Base-by-base conservation (phyloP, 2,888 invertebrate species). In the Oegoconia quadripuncta region DNA sequence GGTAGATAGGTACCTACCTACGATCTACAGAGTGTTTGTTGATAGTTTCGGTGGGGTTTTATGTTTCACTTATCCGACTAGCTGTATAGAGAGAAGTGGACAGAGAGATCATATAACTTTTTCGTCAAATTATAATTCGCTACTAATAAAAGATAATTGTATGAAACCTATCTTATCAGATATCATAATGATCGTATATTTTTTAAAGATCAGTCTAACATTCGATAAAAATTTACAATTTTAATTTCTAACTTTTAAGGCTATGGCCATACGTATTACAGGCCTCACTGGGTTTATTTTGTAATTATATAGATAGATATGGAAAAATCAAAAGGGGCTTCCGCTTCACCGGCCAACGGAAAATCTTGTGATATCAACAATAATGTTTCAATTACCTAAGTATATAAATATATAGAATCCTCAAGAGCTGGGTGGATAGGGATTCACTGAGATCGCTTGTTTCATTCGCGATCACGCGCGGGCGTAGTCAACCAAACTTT, bases 151-250 rank as follows among this genome's bases (percentile, higher is more conserved):
- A 70, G 59, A 62, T 69, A 67, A 41, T 50, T 64, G 68, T 74
- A 77, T 68, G 62, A 71, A 78, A 81, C 76, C 77, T 81, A 82
- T 67, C 12, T 13, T 52, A 62, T 23, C 3, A 27, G 6, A 12
- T 27, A 64, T 59, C 64, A 70, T 64, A 66, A 61, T 71, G 74
- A 77, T 80, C 76, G 71, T 81, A 79, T 75, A 78, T 73, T 75
- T 77, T n/a, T 82, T 78, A 79, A 81, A 84, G 75, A 82, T 84
- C 86, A 86, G 87, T 86, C 86, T 86, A 86, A 86, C 81, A 79
- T 86, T 86, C 86, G 86, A 77, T 86, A 80, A 81, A 74, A 77
- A 78, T 75, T 74, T 77, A 80, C 76, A 78, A 59, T 57, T 72
- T 72, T 55, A 62, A 59, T 60, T 56, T 58, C 51, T 59, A 61